Percentiles rank a stretch among this genome's conserved stretches.
Evolutionary conservation across 2,797 vertebrate genomes (phyloP).

Genomic region (Sebastolobus altivelis): DNA sequence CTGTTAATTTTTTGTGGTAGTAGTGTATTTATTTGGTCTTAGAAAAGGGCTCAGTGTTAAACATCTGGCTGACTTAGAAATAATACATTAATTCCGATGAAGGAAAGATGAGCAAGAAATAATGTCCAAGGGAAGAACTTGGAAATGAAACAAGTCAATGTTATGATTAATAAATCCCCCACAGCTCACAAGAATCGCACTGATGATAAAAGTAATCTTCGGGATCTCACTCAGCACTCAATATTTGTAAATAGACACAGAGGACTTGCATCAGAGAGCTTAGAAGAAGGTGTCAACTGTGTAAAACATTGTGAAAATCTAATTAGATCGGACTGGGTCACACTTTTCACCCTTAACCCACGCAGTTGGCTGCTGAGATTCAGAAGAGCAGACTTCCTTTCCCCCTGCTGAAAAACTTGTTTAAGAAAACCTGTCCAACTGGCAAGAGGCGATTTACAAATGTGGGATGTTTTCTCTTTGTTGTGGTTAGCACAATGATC

Average conservation of each 20-base stretch:
- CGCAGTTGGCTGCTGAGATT: conserved; percentile 32
- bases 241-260: conserved; percentile 35
- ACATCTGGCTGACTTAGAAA: conserved; percentile 61
- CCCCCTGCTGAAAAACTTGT: conserved; percentile 54
- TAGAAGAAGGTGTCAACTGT: conserved; percentile 30
- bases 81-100: conserved; percentile 46
- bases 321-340: conserved; percentile 55
- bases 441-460: conserved; percentile 72
- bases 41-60: conserved; percentile 42
- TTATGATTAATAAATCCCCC: conserved; percentile 66
- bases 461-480: conserved; percentile 73
- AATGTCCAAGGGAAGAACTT: conserved; percentile 44
- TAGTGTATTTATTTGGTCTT: conserved; percentile 50
- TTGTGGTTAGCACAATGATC: conserved; percentile 72
- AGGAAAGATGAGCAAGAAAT: conserved; percentile 46
- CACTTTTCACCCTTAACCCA: conserved; percentile 27
- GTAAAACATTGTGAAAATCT: conserved; percentile 34
- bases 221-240: conserved; percentile 26
- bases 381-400: conserved; percentile 49
- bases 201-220: conserved; percentile 56
- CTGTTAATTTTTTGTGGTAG: not conserved
- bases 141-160: conserved; percentile 63
- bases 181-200: conserved; percentile 40
- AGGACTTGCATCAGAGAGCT: conserved; percentile 27
- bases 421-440: conserved; percentile 72